Base-by-base conservation (phyloP, 2,797 vertebrate genomes). In the Garrulus glandarius region DNA sequence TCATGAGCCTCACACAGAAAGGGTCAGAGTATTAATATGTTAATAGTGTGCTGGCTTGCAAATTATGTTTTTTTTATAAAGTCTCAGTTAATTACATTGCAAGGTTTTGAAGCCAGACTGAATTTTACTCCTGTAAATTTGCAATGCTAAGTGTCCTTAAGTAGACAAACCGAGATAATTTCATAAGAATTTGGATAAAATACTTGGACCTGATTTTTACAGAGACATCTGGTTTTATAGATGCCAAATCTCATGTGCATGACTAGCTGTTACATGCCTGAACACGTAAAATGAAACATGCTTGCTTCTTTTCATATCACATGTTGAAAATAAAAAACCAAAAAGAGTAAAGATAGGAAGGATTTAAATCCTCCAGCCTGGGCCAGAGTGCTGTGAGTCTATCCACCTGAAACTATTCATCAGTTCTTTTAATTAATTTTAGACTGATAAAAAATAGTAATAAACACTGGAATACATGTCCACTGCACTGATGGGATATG, bases 21-120 rank as follows among this genome's bases (percentile, higher is more conserved):
- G 97, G 94, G 97, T 96, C 93, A 94, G 49, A 59, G 60, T 87
- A 96, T 96, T 96, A 96, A 94, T 91, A 95, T 88, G 85, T 93
- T 97, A 97, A 98, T 97, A 96, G 82, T 47, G 90, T 93, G 63
- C 94, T 84, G 55, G 83, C 92, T 96, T 95, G 87, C 79, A 97
- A 97, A 93, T 97, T 95, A 94, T 20, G 14, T 5, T 95, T 68
- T 93, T 93, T 97, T 91, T 14, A 94, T 94, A 96, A 94, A 96
- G 92, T 84, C 90, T 91, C 90, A 84, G 91, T 97, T 97, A 95
- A 93, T 97, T 96, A 93, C 41, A 63, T 86, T 93, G 93, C 89
- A 94, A 96, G 84, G 94, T 95, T 95, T 95, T 95, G 94, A 92
- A 89, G 67, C 50, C 74, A 91, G 82, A 84, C 76, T 86, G 92